These are phyloP conservation scores for Gasteruption jaculator DNA, from an alignment of 2,888 invertebrate genomes.

Conservation along the genomic window DNA sequence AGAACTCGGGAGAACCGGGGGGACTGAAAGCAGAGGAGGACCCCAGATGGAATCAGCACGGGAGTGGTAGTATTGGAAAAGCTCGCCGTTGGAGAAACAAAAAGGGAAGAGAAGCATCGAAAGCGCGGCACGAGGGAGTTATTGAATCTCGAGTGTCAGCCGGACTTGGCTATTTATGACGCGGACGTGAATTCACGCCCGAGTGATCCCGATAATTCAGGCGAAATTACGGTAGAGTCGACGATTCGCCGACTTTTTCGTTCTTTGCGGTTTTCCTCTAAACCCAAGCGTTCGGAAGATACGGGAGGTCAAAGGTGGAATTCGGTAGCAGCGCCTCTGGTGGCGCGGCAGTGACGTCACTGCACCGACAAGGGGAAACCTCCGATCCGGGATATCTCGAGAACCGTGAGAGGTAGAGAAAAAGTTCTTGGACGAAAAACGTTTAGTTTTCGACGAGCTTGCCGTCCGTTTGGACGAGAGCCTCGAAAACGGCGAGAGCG, in stretches of 20 bases:
- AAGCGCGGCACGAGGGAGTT: constrained; percentile 22
- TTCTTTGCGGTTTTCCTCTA: too few species aligned
- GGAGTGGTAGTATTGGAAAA: constrained; percentile 48
- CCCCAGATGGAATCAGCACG: constrained; percentile 47
- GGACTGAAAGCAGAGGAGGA: constrained; percentile 21
- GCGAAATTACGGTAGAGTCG: constrained; percentile 10
- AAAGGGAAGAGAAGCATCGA: constrained; percentile 18
- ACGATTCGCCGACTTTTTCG: not conserved
- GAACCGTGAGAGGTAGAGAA: too few species aligned
- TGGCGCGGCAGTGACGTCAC: too few species aligned
- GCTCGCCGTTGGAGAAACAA: constrained; percentile 32
- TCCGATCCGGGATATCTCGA: too few species aligned
- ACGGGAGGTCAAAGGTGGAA: too few species aligned
- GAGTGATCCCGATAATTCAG: constrained; percentile 6
- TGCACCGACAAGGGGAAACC: too few species aligned
- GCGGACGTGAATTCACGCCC: constrained; percentile 43
- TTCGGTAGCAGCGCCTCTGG: too few species aligned
- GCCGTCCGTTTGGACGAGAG: too few species aligned
- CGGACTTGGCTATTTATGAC: constrained; percentile 47
- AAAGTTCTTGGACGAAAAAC: too few species aligned
- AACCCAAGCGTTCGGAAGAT: too few species aligned
- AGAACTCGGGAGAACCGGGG: constrained; percentile 3
- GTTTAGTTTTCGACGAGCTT: too few species aligned
- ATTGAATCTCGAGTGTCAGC: constrained; percentile 23
- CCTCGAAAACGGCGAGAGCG: not conserved